Evolutionary conservation across 2,888 invertebrate genomes (phyloP), one percentile per base, ranked within the genome.

Genomic region (Erebia ligea): DNA sequence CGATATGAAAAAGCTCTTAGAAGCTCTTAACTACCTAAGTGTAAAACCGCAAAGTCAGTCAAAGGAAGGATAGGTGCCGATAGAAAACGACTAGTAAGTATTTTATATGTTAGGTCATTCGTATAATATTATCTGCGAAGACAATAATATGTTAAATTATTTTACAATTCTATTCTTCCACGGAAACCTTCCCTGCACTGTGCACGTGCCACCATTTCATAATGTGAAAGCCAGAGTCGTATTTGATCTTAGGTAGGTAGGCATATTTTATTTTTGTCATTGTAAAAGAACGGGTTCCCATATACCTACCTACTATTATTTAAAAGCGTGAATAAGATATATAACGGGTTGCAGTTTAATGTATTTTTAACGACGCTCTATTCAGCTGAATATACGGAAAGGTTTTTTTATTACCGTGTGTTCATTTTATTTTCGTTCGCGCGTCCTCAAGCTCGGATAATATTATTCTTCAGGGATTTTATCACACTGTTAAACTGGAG

Each of bases 311-410:
- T n/a, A n/a, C 65, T 72, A 68, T 69, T 70, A 62, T 62, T 62
- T 45, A 66, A 72, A 69, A 73, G 75, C 71, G 77, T 75, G 77
- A 75, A 77, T 74, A 73, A 72, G 74, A 77, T 77, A 76, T 77
- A 77, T n/a, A n/a, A n/a, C 73, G 77, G 61, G 62, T 70, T 71
- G 69, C 65, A 70, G 73, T 75, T 75, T 75, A 75, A 76, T 74
- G 75, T 71, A 67, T 67, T 76, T 75, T 77, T 77, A 75, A 76
- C 75, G 75, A 75, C 71, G 73, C 58, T 71, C 73, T 72, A 74
- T 76, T 75, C 70, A 66, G 74, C 56, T 69, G 71, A 72, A 75
- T 75, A 70, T 67, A 58, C 68, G 69, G 69, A 68, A 71, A 42
- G 61, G 59, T 72, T 75, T 74, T 76, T 74, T 73, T 75, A 72